Conservation (phyloP, 2,113 vertebrate genomes). For the Todiramphus saurophagus region DNA sequence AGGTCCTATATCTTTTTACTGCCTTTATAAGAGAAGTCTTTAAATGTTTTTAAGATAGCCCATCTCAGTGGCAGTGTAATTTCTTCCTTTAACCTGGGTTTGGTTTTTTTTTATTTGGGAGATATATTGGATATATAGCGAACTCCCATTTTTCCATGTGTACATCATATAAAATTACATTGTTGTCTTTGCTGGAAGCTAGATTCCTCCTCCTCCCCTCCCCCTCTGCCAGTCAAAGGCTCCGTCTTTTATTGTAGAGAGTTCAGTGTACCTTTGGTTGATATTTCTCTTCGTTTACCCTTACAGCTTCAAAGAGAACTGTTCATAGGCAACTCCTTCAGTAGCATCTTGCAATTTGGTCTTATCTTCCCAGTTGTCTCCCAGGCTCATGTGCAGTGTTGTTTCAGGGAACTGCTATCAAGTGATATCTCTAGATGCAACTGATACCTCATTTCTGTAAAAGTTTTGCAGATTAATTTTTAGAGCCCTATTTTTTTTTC, state of each 20-base stretch:
- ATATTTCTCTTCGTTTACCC: slow-evolving; percentile 31
- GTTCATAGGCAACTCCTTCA: slow-evolving; percentile 13
- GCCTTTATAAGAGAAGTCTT: neutral
- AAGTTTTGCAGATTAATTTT: neutral
- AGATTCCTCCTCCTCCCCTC: slow-evolving; percentile 26
- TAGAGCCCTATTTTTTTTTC: neutral
- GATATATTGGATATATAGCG: slow-evolving; percentile 6
- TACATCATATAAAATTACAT: slow-evolving; percentile 41
- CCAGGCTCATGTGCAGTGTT: neutral
- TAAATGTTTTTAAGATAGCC: neutral
- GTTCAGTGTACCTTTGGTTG: slow-evolving; percentile 6
- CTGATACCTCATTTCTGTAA: neutral
- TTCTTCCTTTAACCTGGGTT: neutral
- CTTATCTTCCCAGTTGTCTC: neutral
- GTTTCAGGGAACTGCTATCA: neutral
- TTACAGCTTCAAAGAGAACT: slow-evolving; percentile 19
- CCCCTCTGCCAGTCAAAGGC: neutral
- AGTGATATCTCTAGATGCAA: neutral
- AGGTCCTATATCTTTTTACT: neutral
- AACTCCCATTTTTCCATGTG: neutral
- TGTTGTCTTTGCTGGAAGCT: slow-evolving; percentile 51
- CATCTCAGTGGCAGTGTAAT: neutral
- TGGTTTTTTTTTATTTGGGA: neutral
- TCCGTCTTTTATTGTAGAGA: slow-evolving; percentile 45
- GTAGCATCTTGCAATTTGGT: slow-evolving; percentile 12